phyloP scores from a whole-genome alignment of 2,113 vertebrate genomes.

The Rhagologus leucostigma region DNA sequence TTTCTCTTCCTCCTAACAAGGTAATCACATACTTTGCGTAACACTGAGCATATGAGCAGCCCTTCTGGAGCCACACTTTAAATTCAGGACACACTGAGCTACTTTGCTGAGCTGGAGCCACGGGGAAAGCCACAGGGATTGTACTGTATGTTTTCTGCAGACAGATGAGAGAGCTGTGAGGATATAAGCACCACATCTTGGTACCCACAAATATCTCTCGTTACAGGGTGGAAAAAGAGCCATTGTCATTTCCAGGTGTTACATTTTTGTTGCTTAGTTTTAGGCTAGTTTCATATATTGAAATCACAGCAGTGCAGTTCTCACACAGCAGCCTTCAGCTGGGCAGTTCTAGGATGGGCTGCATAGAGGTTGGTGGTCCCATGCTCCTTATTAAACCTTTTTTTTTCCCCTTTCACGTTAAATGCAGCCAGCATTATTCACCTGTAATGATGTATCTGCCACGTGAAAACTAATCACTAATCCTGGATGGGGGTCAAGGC shows the following conservation, averaged over 20 bases:
- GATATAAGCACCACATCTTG: background rate
- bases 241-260: background rate
- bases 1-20: background rate
- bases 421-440: background rate
- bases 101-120: background rate
- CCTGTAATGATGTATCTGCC: background rate
- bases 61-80: slow-evolving; percentile 19
- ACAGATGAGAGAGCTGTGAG: background rate
- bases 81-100: slow-evolving; percentile 29
- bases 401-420: background rate
- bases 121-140: background rate
- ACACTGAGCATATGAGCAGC: background rate
- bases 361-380: background rate
- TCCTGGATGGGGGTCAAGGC: background rate
- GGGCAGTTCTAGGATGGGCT: background rate
- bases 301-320: background rate
- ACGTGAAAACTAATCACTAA: background rate
- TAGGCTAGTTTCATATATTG: background rate
- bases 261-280: background rate
- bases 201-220: background rate
- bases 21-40: background rate
- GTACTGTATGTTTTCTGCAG: background rate
- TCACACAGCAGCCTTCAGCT: background rate
- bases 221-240: background rate
- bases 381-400: background rate